phyloP scores from a whole-genome alignment of 92 coral and sea anemone species.

The Zoanthus sociatus region DNA sequence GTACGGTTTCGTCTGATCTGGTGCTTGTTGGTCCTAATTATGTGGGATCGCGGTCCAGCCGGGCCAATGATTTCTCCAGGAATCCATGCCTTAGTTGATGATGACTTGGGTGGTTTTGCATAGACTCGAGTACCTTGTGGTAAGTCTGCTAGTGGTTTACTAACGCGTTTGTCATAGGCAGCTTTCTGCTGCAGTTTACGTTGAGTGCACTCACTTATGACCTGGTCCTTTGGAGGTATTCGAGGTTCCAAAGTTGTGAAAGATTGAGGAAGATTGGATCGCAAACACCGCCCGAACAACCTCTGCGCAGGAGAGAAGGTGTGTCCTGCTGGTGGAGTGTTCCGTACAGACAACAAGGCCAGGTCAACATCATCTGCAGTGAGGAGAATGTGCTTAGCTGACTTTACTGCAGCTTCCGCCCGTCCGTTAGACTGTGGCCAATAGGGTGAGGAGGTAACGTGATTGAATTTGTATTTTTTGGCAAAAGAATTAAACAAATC shows the following conservation, averaged over 20 bases:
- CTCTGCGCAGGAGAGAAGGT: constrained; percentile 34
- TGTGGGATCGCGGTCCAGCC: constrained; percentile 57
- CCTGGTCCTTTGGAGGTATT: constrained; percentile 47
- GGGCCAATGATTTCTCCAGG: constrained; percentile 37
- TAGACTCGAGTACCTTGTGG: background rate
- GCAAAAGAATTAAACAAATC: constrained; percentile 64
- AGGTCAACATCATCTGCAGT: constrained; percentile 54
- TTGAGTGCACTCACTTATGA: constrained; percentile 36
- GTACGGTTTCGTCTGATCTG: constrained; percentile 43
- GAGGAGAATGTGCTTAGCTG: no score
- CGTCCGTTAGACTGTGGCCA: constrained; percentile 66
- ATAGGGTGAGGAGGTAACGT: constrained; percentile 56
- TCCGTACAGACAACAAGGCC: constrained; percentile 55
- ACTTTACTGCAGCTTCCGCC: constrained; percentile 43
- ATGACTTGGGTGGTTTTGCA: constrained; percentile 20
- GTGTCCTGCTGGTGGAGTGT: constrained; percentile 43
- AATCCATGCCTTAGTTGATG: constrained; percentile 64
- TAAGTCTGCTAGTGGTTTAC: constrained; percentile 31
- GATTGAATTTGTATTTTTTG: background rate
- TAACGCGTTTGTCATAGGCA: constrained; percentile 61
- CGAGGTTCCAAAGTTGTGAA: constrained; percentile 26
- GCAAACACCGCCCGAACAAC: constrained; percentile 35
- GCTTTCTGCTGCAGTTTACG: constrained; percentile 50
- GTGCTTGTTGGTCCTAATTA: constrained; percentile 37
- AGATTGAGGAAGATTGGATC: constrained; percentile 46